phyloP scores from a whole-genome alignment of 1,140 invertebrate genomes.

The Asobara japonica region DNA sequence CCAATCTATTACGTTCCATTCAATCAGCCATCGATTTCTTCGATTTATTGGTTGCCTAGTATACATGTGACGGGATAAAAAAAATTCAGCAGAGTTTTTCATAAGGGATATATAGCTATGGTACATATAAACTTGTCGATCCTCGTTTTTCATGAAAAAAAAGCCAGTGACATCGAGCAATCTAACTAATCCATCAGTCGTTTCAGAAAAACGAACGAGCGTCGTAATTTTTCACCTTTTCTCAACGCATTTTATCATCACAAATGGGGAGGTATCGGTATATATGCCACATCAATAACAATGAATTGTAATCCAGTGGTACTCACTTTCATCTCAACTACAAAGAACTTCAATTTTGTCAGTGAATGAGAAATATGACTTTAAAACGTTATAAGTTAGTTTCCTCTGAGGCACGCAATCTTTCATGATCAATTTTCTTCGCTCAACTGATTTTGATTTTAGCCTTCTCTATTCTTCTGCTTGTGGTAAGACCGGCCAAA shows the following conservation, averaged over 20 bases:
- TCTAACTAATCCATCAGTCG: not conserved
- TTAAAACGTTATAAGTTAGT: constrained; percentile 21
- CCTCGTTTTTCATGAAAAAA: not conserved
- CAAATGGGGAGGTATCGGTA: not conserved
- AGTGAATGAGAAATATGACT: constrained; percentile 1
- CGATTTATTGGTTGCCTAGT: constrained; percentile 49
- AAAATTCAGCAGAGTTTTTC: not conserved
- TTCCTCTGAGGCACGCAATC: constrained; percentile 13
- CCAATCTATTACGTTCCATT: constrained; percentile 56
- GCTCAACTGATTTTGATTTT: constrained; percentile 34
- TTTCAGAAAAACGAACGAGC: not conserved
- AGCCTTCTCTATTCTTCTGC: not conserved
- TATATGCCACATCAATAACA: constrained; percentile 9
- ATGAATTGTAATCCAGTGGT: not conserved
- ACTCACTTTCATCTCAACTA: not conserved
- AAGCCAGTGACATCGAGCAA: not conserved
- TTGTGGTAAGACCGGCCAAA: constrained; percentile 18
- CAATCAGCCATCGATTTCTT: constrained; percentile 58
- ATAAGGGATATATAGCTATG: not conserved
- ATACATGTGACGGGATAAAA: not conserved
- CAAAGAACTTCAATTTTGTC: constrained; percentile 15
- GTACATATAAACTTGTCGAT: constrained; percentile 3
- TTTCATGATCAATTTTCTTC: constrained; percentile 34
- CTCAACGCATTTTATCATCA: not conserved
- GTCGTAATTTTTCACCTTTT: not conserved